These are phyloP conservation scores for Hypanus sabinus DNA, from an alignment of 2,113 vertebrate species.

Conservation along the genomic window DNA sequence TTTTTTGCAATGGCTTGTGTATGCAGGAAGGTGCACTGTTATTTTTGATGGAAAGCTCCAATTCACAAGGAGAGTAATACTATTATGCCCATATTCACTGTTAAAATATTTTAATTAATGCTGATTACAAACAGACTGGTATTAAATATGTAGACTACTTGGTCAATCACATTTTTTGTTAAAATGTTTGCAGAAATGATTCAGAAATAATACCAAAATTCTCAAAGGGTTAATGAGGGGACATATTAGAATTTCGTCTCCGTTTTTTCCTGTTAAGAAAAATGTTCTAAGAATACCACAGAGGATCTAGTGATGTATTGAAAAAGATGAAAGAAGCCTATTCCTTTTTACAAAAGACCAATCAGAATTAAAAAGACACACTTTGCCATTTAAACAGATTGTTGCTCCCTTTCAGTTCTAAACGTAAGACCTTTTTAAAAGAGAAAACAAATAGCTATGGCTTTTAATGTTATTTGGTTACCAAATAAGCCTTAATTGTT, in stretches of 20 bases:
- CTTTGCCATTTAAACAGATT: conserved; percentile 23
- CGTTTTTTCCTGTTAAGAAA: conserved; percentile 13
- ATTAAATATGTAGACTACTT: not conserved
- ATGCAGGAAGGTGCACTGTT: conserved; percentile 10
- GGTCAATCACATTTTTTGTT: not conserved
- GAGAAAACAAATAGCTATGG: conserved; percentile 3
- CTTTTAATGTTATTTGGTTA: conserved; percentile 33
- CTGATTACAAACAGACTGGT: not conserved
- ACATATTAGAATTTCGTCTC: not conserved
- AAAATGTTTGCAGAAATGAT: not conserved
- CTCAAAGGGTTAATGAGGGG: conserved; percentile 22
- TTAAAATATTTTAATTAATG: not conserved
- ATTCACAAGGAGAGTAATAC: not conserved
- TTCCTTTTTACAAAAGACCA: conserved; percentile 27
- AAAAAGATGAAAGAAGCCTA: conserved; percentile 35
- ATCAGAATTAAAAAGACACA: conserved; percentile 33
- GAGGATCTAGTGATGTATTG: conserved; percentile 35
- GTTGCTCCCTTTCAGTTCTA: conserved; percentile 4
- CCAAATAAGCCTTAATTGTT: conserved; percentile 45
- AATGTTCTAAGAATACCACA: conserved; percentile 31
- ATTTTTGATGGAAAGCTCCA: not conserved
- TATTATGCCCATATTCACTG: not conserved
- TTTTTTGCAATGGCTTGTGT: not conserved
- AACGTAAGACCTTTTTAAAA: not conserved
- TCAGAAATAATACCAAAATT: not conserved